These are phyloP conservation scores for Strigops habroptila DNA, from an alignment of 2,113 vertebrate genomes.

Conservation along the genomic window DNA sequence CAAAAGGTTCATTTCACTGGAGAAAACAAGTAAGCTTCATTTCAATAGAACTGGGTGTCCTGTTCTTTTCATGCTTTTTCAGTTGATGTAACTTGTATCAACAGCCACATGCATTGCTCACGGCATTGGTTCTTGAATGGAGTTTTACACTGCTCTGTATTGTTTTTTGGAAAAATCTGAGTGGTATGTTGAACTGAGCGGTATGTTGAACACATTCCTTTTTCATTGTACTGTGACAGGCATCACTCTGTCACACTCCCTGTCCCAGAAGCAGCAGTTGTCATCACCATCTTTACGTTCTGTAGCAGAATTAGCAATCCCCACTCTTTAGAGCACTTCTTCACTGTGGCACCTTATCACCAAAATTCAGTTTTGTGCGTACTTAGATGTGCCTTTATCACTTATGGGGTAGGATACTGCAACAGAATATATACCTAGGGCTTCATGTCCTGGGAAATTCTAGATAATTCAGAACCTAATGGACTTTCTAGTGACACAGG, in stretches of 20 bases:
- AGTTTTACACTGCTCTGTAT: neutral
- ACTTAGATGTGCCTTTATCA: neutral
- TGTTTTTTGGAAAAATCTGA: neutral
- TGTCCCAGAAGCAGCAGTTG: neutral
- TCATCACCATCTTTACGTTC: neutral
- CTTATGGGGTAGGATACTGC: neutral
- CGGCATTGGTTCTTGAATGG: neutral
- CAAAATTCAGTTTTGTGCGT: neutral
- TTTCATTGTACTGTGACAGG: neutral
- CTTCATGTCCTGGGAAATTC: neutral
- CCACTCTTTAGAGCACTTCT: neutral
- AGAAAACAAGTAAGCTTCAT: neutral
- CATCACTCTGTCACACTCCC: fast-evolving
- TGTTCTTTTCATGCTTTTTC: neutral
- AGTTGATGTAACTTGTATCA: neutral
- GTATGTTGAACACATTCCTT: neutral
- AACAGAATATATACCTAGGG: neutral
- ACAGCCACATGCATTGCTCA: neutral
- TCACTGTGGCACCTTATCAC: neutral
- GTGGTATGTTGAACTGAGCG: fast-evolving
- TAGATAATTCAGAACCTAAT: neutral
- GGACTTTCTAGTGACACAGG: neutral
- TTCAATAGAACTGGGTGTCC: neutral
- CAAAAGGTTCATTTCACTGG: neutral
- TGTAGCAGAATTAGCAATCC: neutral